Base-by-base conservation (phyloP, 2,797 vertebrate genomes). In the Argya squamiceps region DNA sequence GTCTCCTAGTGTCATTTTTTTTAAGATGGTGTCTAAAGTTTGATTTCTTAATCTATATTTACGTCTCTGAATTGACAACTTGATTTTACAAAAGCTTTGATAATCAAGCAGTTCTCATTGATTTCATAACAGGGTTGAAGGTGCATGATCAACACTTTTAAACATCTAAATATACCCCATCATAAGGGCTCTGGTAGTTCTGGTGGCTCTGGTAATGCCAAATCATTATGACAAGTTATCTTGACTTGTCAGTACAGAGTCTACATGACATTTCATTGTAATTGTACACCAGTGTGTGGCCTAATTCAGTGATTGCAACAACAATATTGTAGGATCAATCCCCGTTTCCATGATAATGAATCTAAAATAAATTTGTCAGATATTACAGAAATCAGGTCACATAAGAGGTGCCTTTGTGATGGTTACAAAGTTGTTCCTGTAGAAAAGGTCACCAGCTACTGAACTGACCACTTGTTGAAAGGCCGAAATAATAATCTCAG, bases 11-110 rank as follows among this genome's bases (percentile, higher is more conserved):
- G 26, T 73, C 15, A 75, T 30, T 64, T 60, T 76, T 15, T 16
- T 77, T 13, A 58, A 22, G n/a, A n/a, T 20, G 2, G 2, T 60
- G 15, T 41, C 11, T 39, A 22, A 74, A 37, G 1, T 83, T 71
- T 85, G 60, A 83, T 83, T 81, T 91, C 20, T 75, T 68, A 93
- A 94, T 91, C 74, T 78, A 53, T 84, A 67, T 85, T 87, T 85
- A 74, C 29, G 46, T 37, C 17, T 24, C 30, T 49, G 50, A 88
- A 85, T 58, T 80, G 84, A 74, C 53, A 68, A 43, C 4, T 74
- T 69, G 39, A 74, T 82, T 89, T 93, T 80, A 69, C 58, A 70
- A 82, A 87, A 89, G 12, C 22, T 13, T 71, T 37, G 34, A 78
- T 6, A 21, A 46, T 77, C 65, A 71, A 46, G 34, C 11, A n/a